phyloP scores from a whole-genome alignment of 2,888 invertebrate genomes.

The Pollenia angustigena region DNA sequence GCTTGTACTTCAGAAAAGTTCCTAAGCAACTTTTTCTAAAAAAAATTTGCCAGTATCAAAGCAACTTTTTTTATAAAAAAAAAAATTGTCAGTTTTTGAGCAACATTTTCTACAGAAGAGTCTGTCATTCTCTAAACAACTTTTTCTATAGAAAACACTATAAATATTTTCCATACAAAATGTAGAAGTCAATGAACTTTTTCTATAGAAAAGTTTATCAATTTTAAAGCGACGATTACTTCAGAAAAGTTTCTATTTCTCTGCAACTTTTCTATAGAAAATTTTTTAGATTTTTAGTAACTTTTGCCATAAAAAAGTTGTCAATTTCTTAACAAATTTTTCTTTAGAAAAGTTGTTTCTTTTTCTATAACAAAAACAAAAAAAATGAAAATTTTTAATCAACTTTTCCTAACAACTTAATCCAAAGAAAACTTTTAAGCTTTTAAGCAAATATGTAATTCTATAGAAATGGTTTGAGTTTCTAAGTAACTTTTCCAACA shows the following conservation, averaged over 20 bases:
- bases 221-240: neutral
- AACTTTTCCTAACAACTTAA: too few relatives aligned
- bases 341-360: too few relatives aligned
- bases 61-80: neutral
- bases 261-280: neutral
- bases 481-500: neutral
- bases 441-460: too few relatives aligned
- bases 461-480: neutral
- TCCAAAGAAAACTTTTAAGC: too few relatives aligned
- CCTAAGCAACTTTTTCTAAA: neutral
- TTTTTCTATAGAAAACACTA: neutral
- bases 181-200: neutral
- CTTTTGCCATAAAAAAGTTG: neutral
- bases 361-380: too few relatives aligned
- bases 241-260: neutral
- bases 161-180: neutral
- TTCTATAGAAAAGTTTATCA: neutral
- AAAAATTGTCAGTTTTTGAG: neutral
- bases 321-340: neutral
- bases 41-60: neutral
- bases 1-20: too few relatives aligned
- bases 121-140: neutral
- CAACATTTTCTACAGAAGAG: neutral
- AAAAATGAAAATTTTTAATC: too few relatives aligned
- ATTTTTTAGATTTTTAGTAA: neutral